phyloP scores from a whole-genome alignment of 2,888 invertebrate genomes.

The Micoletzkya japonica region DNA sequence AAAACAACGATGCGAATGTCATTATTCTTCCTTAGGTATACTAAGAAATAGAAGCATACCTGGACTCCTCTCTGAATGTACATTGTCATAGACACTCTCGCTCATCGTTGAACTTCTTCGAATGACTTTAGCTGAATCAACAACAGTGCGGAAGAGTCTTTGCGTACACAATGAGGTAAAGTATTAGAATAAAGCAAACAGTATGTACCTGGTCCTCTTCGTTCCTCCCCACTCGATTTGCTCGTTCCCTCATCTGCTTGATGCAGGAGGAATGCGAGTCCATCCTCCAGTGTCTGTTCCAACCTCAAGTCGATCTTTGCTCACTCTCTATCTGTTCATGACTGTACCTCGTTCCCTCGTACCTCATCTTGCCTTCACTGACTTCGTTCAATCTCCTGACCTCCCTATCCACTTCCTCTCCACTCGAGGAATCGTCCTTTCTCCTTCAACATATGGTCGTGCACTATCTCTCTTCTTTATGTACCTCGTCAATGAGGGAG shows the following conservation, averaged over 20 bases:
- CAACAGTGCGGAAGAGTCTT: not conserved
- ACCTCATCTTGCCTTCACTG: not conserved
- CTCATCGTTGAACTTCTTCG: constrained; percentile 6
- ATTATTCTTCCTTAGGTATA: too few species aligned
- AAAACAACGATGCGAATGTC: too few species aligned
- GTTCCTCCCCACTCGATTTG: not conserved
- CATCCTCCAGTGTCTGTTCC: not conserved
- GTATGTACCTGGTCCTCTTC: not conserved
- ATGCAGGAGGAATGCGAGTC: not conserved
- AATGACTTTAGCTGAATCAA: too few species aligned
- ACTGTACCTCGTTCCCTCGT: not conserved
- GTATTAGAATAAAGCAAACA: not conserved
- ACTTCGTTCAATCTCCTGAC: not conserved
- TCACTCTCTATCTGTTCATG: not conserved
- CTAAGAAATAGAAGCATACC: constrained; percentile 12
- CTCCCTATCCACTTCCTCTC: not conserved
- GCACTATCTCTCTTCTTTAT: too few species aligned
- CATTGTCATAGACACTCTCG: constrained; percentile 24
- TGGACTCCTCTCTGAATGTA: constrained; percentile 15
- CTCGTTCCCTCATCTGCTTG: not conserved
- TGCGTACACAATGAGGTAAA: not conserved
- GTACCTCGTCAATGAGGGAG: too few species aligned
- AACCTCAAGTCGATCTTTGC: not conserved
- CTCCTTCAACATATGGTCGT: too few species aligned
- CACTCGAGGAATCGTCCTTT: too few species aligned